Evolutionary conservation across 1,140 invertebrate species (phyloP), one percentile per base, ranked within the genome.

Genomic region (Druon quercuslanigerum): DNA sequence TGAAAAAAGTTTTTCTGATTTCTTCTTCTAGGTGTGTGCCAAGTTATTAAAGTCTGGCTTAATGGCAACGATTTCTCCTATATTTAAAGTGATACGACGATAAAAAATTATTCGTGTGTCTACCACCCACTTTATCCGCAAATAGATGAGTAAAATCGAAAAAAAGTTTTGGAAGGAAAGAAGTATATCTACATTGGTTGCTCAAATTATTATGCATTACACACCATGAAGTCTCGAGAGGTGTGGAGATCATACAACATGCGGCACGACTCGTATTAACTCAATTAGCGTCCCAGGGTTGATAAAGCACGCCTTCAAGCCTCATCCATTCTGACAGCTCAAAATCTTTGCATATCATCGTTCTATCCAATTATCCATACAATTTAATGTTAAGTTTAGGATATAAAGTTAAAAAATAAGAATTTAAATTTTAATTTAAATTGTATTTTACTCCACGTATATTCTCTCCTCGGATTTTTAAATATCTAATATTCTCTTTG

Each of bases 281-380:
- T 84, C 83, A 84, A 84, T 84, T 84, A 84, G 66, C 79, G 82
- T 82, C 75, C 16, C 75, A 54, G 52, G 74, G 50, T 72, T 75
- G 83, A 84, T 84, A 84, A 84, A 84, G 83, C 83, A 74, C 74
- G 74, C 81, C 74, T 84, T 84, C 82, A 84, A 77, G 71, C 79
- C 75, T 84, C 80, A 84, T 84, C 84, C 83, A 46, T 46, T 46
- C 40, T 11, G 40, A 46, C 40, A 46, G 40, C 0, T 9, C 7
- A 46, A 11, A 46, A 9, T 46, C 40, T 46, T 9, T 11, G 40
- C 40, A 11, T 0, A 33, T 33, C 2, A 33, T 33, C 25, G 25
- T 5, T 33, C 25, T 33, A 5, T 33, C 25, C 25, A 33, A 33
- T 33, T 33, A 33, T 33, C 2, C 25, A 33, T 33, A 33, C 5